Evolutionary conservation across 30 jellyfish, hydroid and myxozoan genomes (phyloP).

Genomic region (Aurelia sp.): DNA sequence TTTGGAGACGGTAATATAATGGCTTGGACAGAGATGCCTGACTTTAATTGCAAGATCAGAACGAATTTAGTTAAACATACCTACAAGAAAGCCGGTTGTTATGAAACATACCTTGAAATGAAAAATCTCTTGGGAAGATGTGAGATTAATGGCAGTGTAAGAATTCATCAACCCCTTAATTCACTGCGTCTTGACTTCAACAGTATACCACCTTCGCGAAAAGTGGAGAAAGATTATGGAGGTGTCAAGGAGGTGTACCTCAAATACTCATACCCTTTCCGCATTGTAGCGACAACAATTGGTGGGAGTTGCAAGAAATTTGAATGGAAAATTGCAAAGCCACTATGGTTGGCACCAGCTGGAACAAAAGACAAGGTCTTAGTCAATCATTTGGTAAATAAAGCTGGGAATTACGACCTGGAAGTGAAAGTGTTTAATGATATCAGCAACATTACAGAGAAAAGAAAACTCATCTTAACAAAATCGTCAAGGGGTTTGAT

Average conservation of each 20-base stretch:
- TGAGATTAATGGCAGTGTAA: neutral
- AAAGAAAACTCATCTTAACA: neutral
- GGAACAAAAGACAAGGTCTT: neutral
- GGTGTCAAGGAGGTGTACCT: constrained; percentile 24
- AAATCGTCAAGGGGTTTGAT: constrained; percentile 16
- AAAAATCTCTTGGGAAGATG: constrained; percentile 35
- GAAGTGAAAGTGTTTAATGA: constrained; percentile 17
- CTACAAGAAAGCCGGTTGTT: constrained; percentile 46
- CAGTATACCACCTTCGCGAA: constrained; percentile 5
- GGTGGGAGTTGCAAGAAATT: constrained; percentile 53
- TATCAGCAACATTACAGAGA: neutral
- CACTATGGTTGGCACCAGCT: constrained; percentile 5
- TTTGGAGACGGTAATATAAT: constrained; percentile 52
- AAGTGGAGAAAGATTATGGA: neutral
- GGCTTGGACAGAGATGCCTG: constrained; percentile 24
- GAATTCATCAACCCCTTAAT: neutral
- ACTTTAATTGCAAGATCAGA: neutral
- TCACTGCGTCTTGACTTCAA: constrained; percentile 2
- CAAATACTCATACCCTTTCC: constrained; percentile 21
- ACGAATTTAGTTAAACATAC: constrained; percentile 20
- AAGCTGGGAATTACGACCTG: constrained; percentile 2
- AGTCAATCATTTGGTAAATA: neutral
- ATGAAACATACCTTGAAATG: constrained; percentile 16
- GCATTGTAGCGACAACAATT: constrained; percentile 24
- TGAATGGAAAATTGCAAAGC: constrained; percentile 22